Conservation (phyloP, 2,888 invertebrate species). For the Tenthredo notha region DNA sequence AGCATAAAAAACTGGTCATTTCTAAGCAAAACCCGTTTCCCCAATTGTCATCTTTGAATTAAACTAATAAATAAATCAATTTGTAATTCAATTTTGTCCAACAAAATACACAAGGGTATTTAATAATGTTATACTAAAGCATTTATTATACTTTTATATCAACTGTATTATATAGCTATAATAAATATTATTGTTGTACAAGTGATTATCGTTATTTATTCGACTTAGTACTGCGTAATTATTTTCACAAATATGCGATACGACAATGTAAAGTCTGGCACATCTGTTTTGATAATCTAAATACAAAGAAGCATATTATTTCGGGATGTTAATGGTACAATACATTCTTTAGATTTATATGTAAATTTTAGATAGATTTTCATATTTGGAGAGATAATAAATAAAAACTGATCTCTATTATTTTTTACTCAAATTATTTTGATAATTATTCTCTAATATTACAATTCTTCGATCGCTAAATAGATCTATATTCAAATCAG, state of each 20-base stretch:
- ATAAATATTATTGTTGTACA: constrained; percentile 35
- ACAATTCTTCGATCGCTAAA: neutral
- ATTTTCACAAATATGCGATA: neutral
- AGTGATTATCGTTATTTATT: neutral
- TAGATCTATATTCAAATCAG: neutral
- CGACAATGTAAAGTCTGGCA: neutral
- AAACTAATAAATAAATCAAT: neutral
- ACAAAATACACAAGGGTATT: neutral
- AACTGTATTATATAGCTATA: constrained; percentile 29
- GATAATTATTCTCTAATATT: neutral
- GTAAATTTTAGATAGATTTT: neutral
- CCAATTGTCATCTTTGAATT: constrained; percentile 83
- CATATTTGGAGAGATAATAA: neutral
- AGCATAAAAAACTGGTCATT: constrained; percentile 97
- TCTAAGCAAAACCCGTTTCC: constrained; percentile 99
- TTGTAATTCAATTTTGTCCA: neutral
- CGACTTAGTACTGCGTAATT: neutral
- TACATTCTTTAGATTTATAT: neutral
- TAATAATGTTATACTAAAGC: neutral
- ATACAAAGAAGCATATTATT: neutral
- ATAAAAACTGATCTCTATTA: neutral
- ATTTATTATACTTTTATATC: neutral
- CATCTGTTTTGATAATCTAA: neutral
- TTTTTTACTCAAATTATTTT: neutral
- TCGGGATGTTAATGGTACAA: neutral